Evolutionary conservation across 1,140 invertebrate genomes (phyloP), one percentile per base, ranked within the genome.

Genomic region (Delia radicum): DNA sequence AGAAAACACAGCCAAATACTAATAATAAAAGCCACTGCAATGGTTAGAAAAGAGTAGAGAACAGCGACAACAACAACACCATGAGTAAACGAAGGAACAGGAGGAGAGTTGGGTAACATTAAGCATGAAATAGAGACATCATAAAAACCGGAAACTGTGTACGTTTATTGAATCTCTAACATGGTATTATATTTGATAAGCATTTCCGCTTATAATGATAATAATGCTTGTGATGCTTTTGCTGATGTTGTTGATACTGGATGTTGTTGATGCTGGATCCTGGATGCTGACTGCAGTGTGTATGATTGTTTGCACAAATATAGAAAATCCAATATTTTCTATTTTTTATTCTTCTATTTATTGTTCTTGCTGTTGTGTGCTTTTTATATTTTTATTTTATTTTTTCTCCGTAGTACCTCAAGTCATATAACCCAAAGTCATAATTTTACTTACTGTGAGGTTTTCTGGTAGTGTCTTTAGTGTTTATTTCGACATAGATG

Each of bases 131-230:
- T 55, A 21, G 48, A 55, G 48, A 55, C 18, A 55, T 55, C 48
- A 55, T 55, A 55, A 55, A 55, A 55, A 55, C 48, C 48, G 48
- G 48, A 55, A 55, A 55, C 48, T 55, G 21, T 55, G 48, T 55
- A 55, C 48, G 48, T 55, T 55, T 55, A 55, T 55, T 55, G 48
- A 55, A 55, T 55, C 48, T 55, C n/a, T 55, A 55, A 55, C 48
- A 55, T 55, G 48, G 18, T 21, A 55, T 55, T 55, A 55, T 55
- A 55, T 55, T 55, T 55, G 48, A 55, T 55, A 55, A 55, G 48
- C 21, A 55, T 55, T 55, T 55, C 48, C 48, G 48, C 18, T 55
- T 55, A 55, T 55, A 55, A 55, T 55, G 48, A 55, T 55, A 55
- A 55, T 55, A 55, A 55, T 55, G 48, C 24, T 55, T n/a, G 5